These are phyloP conservation scores for Cheirogaleus medius DNA, from an alignment of 2,113 vertebrate genomes.

Conservation along the genomic window DNA sequence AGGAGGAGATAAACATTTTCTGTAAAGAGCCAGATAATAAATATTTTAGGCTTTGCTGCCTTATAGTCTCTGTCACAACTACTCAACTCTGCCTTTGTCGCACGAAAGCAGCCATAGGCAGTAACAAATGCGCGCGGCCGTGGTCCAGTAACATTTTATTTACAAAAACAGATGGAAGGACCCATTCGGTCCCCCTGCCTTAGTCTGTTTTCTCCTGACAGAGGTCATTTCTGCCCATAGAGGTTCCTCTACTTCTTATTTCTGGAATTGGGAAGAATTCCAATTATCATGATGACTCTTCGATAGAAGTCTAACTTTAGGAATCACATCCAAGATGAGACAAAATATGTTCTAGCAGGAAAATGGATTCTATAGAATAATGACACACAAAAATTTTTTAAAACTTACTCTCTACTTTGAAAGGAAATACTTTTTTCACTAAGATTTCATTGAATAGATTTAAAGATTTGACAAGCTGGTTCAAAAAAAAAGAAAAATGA, in stretches of 20 bases:
- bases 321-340: background rate
- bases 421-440: background rate
- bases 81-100: background rate
- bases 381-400: background rate
- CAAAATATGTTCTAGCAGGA: background rate
- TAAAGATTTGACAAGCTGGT: background rate
- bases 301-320: background rate
- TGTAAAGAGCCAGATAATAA: background rate
- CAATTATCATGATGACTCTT: background rate
- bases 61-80: background rate
- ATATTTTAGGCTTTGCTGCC: background rate
- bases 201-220: background rate
- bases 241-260: background rate
- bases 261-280: constrained; percentile 19
- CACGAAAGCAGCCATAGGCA: background rate
- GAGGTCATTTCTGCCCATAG: background rate
- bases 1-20: background rate
- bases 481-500: background rate
- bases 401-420: background rate
- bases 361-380: background rate
- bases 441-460: constrained; percentile 21
- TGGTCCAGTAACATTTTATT: background rate
- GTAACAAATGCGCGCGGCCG: background rate
- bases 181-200: background rate
- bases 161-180: background rate